These are phyloP conservation scores for Hyalella azteca DNA, from an alignment of 2,888 invertebrate species.

Conservation along the genomic window DNA sequence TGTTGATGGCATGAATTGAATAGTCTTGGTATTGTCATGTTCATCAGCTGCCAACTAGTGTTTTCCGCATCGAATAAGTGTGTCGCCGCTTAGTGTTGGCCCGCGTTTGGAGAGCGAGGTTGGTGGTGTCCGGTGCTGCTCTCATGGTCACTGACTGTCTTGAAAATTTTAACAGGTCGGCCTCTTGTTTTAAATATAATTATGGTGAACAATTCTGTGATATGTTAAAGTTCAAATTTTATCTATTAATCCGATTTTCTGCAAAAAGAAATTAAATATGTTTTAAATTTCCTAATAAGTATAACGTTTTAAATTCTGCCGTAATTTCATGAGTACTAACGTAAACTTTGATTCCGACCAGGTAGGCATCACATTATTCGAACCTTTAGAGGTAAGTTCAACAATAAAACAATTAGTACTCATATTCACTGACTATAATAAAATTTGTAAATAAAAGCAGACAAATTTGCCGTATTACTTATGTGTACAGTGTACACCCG, in stretches of 20 bases:
- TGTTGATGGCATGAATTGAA: not conserved
- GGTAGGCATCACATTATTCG: not conserved
- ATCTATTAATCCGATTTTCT: not conserved
- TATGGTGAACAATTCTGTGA: not conserved
- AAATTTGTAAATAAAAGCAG: too few species aligned
- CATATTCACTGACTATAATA: not conserved
- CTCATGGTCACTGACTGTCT: slow-evolving; percentile 29
- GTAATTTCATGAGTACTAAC: slow-evolving; percentile 18
- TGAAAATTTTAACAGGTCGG: not conserved
- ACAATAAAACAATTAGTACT: not conserved
- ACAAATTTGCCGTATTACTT: not conserved
- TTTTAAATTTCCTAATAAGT: not conserved
- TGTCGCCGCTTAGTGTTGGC: not conserved
- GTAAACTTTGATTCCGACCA: not conserved
- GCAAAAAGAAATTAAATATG: not conserved
- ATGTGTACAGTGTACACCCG: not conserved
- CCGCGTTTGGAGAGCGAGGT: not conserved
- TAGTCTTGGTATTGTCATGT: not conserved
- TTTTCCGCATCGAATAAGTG: not conserved
- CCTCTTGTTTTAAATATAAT: not conserved
- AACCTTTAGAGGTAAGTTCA: slow-evolving; percentile 14
- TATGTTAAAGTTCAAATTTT: not conserved
- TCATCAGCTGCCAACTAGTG: not conserved
- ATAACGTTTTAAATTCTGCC: not conserved
- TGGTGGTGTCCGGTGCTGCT: not conserved